Conservation (phyloP, 2,888 invertebrate genomes). For the Pandemis cinnamomeana region DNA sequence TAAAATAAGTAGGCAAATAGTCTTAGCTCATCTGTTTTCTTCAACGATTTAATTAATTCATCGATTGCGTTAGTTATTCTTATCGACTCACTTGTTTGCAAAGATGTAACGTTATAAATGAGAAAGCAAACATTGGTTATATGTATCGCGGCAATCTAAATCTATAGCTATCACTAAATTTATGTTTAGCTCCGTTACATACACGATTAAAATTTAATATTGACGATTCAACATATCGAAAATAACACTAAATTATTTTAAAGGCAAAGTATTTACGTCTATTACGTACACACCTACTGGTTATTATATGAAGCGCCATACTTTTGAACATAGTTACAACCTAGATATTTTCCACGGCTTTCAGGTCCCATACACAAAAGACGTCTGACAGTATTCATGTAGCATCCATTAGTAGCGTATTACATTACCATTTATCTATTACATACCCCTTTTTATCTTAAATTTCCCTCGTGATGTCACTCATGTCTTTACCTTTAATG, state of each 20-base stretch:
- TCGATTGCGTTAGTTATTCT: slow-evolving; percentile 26
- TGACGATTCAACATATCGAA: neutral
- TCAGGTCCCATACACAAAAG: slow-evolving; percentile 19
- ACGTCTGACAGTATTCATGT: slow-evolving; percentile 15
- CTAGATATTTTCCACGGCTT: slow-evolving; percentile 9
- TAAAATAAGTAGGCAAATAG: neutral
- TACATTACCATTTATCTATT: slow-evolving; percentile 19
- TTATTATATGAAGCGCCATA: neutral
- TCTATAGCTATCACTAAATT: neutral
- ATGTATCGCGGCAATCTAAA: slow-evolving; percentile 10
- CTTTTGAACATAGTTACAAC: neutral
- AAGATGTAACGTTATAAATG: slow-evolving; percentile 12
- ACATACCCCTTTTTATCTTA: slow-evolving; percentile 32
- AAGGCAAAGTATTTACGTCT: too few species aligned
- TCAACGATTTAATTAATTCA: slow-evolving; percentile 12
- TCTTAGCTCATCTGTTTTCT: neutral
- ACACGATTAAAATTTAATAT: neutral
- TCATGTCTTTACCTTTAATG: slow-evolving; percentile 25
- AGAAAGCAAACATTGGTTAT: slow-evolving; percentile 27
- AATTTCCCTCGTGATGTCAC: slow-evolving; percentile 4
- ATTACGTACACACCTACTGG: neutral
- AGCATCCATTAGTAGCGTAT: slow-evolving; percentile 25
- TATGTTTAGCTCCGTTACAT: neutral
- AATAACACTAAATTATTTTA: too few species aligned
- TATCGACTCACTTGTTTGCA: slow-evolving; percentile 29